Evolutionary conservation across 2,888 invertebrate species (phyloP).

Genomic region (Globia sparganii): DNA sequence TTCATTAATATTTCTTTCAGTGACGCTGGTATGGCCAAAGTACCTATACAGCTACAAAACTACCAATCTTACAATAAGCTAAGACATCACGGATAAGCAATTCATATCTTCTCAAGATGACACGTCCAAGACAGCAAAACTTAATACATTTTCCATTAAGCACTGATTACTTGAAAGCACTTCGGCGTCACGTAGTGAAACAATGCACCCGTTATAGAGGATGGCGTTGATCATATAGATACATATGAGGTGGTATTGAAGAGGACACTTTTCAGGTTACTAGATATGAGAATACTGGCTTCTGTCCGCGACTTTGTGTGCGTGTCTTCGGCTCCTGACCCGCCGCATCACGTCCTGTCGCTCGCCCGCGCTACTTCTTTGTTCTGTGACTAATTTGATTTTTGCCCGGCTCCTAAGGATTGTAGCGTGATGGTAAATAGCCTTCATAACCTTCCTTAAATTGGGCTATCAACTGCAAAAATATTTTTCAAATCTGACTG

Average conservation of each 20-base stretch:
- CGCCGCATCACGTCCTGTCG: no score
- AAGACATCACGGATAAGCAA: slow-evolving; percentile 34
- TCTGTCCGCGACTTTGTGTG: no score
- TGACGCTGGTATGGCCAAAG: no score
- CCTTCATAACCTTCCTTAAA: no score
- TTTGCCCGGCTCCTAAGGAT: no score
- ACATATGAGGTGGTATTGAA: not conserved
- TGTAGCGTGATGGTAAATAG: no score
- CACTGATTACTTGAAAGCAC: slow-evolving; percentile 60
- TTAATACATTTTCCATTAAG: slow-evolving; percentile 56
- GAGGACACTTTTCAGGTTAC: not conserved
- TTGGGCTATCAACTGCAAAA: no score
- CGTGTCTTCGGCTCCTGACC: no score
- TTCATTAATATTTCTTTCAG: no score
- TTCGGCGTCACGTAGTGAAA: slow-evolving; percentile 55
- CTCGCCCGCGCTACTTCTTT: no score
- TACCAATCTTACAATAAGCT: not conserved
- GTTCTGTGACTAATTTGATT: no score
- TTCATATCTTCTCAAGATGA: slow-evolving; percentile 37
- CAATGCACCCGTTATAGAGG: slow-evolving; percentile 48
- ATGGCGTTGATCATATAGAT: slow-evolving; percentile 11
- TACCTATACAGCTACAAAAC: not conserved
- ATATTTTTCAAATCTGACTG: no score
- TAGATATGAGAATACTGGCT: not conserved
- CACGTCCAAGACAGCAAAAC: slow-evolving; percentile 8